Conservation (phyloP, 2,113 vertebrate genomes). For the Stigmatopora nigra region DNA sequence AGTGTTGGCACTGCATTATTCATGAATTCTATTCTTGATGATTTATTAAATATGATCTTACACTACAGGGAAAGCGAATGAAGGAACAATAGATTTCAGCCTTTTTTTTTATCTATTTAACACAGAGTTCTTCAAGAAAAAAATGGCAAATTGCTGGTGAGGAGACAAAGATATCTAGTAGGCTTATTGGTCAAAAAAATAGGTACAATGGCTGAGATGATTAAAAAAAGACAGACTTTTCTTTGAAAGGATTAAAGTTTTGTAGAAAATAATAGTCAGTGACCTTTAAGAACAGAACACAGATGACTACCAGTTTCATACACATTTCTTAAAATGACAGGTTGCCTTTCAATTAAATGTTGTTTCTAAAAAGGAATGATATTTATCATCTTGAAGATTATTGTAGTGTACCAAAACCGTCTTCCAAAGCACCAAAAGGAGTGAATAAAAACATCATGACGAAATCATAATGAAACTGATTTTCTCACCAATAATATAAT, state of each 20-base stretch:
- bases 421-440: too few relatives aligned
- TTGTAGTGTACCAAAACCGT: too few relatives aligned
- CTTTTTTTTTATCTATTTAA: conserved; percentile 26
- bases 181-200: not conserved
- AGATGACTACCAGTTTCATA: not conserved
- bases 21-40: conserved; percentile 31
- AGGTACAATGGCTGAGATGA: too few relatives aligned
- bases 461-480: too few relatives aligned
- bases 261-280: not conserved
- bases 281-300: not conserved
- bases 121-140: conserved; percentile 1
- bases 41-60: conserved; percentile 40
- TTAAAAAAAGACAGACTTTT: not conserved
- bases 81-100: conserved; percentile 27
- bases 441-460: too few relatives aligned
- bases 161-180: conserved; percentile 17
- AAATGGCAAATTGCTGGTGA: conserved; percentile 18
- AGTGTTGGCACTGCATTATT: conserved; percentile 34
- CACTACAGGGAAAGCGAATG: conserved; percentile 18
- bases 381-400: too few relatives aligned
- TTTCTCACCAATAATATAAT: too few relatives aligned
- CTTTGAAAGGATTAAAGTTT: not conserved
- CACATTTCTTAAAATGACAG: not conserved
- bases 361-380: not conserved
- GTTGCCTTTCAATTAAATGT: not conserved